Evolutionary conservation across 1,140 invertebrate species (phyloP), one percentile per base, ranked within the genome.

Genomic region (Magallana gigas): DNA sequence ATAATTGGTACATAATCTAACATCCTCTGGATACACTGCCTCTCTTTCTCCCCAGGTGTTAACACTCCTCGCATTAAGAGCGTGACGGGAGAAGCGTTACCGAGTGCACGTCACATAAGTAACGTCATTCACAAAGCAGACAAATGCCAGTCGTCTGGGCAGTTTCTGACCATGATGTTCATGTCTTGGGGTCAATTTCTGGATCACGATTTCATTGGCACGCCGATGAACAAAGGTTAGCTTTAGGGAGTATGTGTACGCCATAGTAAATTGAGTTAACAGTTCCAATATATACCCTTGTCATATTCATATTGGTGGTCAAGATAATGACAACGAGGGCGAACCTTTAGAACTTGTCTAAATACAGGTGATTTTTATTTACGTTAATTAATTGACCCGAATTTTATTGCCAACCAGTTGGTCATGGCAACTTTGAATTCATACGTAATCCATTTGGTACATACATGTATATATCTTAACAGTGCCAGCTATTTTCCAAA

Each of bases 131-230:
- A 90, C 71, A 83, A 85, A 16, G 68, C 68, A 5, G 59, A 80
- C 1, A 88, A 57, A 12, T 84, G 83, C 56, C 59, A 48, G 14
- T 83, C 87, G 18, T 56, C 68, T 9, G 64, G 62, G 11, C 59
- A 64, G 71, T 56, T 58, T 23, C 71, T 85, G 12, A 87, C 88
- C 0, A 60, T 81, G 36, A 16, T 99, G 98, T 96, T 98, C 0
- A 99, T 99, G 98, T 98, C 99, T 94, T 99, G 98, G 98, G 98
- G 98, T 1, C 98, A 99, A 93, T 99, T 99, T 95, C 92, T 99
- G 8, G 98, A 99, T 94, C 98, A 99, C 91, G 98, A 99, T 94
- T 95, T 99, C 16, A 88, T 88, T 11, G 84, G 85, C 58, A 92
- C 92, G 7, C 89, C 90, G 8, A 88, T 90, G 81, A 87, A 85